Evolutionary conservation across 2,113 vertebrate genomes (phyloP), one percentile per base, ranked within the genome.

Genomic region (Corapipo altera): DNA sequence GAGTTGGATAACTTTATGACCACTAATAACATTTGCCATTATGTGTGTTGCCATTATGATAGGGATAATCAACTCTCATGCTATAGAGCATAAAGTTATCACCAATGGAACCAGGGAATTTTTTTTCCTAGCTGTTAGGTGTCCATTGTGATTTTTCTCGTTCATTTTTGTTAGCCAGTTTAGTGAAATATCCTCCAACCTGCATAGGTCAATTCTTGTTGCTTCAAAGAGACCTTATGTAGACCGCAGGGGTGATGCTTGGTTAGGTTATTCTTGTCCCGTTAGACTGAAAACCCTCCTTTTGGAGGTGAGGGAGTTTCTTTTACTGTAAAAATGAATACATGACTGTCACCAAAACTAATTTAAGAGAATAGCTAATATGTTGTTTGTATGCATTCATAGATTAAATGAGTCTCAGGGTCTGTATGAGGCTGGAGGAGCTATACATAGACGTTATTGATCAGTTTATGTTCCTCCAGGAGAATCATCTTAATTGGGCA

Each of bases 1-100:
- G 32, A 85, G 88, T 59, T 95, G 90, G 69, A 64, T 93, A 93
- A 93, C 80, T 96, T 96, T 95, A 96, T 91, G 79, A 61, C 52
- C 30, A 24, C 57, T 94, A 84, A 88, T 95, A 94, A 72, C 43
- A 71, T 85, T 96, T 61, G 37, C 92, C 85, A 76, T 96, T 92
- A 90, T 88, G 43, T 55, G 49, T 46, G 75, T 88, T 94, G 65
- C 85, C 28, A 59, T 94, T 96, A 93, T 44, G 88, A 71, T 90
- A 95, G 92, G 88, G 85, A 91, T 94, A 81, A 96, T 96, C 88
- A 94, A 88, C 44, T 93, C 35, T 86, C 33, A 84, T 64, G 46
- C 51, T 93, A 65, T 11, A 71, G 51, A 71, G 30, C 59, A 94
- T 88, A 57, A 90, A 95, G 71, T 77, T 92, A 88, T 77, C 82